Conservation (phyloP, 2,888 invertebrate genomes). For the Pantelozetes paolii region DNA sequence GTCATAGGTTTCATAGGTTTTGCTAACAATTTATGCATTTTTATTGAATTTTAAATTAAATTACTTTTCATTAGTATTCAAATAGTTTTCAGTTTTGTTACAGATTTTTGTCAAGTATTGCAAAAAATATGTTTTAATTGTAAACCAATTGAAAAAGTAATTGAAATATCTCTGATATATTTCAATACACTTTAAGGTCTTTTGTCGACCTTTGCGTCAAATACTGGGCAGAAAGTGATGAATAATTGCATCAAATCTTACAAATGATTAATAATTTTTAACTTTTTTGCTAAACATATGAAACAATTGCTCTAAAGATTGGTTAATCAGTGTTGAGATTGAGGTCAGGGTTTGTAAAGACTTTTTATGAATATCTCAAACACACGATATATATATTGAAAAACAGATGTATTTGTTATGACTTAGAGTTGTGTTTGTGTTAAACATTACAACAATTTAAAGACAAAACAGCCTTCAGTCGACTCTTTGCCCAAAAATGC, state of each 20-base stretch:
- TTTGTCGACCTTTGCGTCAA: constrained; percentile 8
- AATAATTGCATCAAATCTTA: constrained; percentile 1
- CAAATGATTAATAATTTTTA: constrained; percentile 1
- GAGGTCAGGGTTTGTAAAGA: constrained; percentile 13
- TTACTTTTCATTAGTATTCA: too few species aligned
- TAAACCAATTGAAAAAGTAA: too few species aligned
- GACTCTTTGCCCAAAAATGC: constrained; percentile 19
- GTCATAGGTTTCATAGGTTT: too few species aligned
- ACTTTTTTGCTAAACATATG: not conserved
- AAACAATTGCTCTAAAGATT: constrained; percentile 17
- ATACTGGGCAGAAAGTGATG: not conserved
- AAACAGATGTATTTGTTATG: constrained; percentile 1
- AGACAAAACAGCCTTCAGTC: not conserved
- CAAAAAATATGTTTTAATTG: too few species aligned
- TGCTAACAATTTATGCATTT: too few species aligned
- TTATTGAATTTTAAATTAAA: too few species aligned
- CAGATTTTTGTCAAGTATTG: too few species aligned
- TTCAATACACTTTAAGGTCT: not conserved
- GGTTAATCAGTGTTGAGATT: constrained; percentile 12
- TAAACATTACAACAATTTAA: not conserved
- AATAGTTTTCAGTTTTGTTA: too few species aligned
- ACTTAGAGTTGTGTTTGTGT: constrained; percentile 1
- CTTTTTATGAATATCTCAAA: not conserved
- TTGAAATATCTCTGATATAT: too few species aligned
- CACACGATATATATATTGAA: constrained; percentile 16